Conservation (phyloP, 2,113 vertebrate species). For the Leptobrachium ailaonicum region DNA sequence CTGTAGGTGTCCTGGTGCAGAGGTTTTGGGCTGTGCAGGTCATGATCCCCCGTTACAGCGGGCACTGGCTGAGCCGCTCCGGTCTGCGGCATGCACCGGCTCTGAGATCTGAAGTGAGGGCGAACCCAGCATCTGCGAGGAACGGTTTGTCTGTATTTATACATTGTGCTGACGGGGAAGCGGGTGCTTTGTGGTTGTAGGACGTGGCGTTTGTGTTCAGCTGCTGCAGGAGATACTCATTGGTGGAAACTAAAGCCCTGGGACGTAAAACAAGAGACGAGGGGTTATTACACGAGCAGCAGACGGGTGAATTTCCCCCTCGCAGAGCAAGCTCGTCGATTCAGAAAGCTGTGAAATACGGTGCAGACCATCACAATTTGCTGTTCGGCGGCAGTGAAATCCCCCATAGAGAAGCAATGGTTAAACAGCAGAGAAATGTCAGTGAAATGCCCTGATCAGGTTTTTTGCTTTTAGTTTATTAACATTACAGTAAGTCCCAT, state of each 20-base stretch:
- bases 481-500: too few relatives aligned
- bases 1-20: too few relatives aligned
- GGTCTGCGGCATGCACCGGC: background rate
- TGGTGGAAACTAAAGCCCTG: conserved; percentile 53
- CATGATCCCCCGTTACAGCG: background rate
- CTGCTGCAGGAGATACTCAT: conserved; percentile 57
- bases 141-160: background rate
- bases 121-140: background rate
- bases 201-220: conserved; percentile 50
- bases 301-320: too few relatives aligned
- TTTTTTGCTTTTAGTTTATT: too few relatives aligned
- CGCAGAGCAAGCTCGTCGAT: too few relatives aligned
- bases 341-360: too few relatives aligned
- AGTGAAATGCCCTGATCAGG: too few relatives aligned
- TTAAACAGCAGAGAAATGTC: too few relatives aligned
- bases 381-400: too few relatives aligned
- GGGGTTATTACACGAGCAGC: too few relatives aligned
- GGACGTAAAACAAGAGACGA: conserved; percentile 8
- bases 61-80: background rate
- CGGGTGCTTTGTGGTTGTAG: background rate
- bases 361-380: too few relatives aligned
- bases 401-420: too few relatives aligned
- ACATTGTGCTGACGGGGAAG: background rate
- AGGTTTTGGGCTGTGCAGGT: background rate
- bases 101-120: rapidly evolving